Conservation (phyloP, 2,888 invertebrate species). For the Linnaemya tessellans region DNA sequence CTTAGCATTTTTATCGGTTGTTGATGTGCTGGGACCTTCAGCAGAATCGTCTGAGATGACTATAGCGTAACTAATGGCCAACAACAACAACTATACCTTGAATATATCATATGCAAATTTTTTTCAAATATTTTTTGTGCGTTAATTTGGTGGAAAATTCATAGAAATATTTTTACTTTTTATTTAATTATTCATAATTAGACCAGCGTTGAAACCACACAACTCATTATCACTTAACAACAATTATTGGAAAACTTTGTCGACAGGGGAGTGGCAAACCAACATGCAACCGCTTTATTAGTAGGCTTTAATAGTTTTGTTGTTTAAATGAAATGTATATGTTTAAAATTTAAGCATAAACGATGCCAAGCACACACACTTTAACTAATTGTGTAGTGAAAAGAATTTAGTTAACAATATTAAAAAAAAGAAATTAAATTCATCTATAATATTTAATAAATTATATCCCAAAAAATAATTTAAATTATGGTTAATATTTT, state of each 20-base stretch:
- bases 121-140: too few species aligned
- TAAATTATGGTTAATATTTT: too few species aligned
- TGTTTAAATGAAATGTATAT: neutral
- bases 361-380: neutral
- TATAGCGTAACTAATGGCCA: too few species aligned
- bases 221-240: slow-evolving; percentile 9
- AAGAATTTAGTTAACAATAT: neutral
- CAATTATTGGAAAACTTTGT: neutral
- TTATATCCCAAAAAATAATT: neutral
- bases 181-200: slow-evolving; percentile 4
- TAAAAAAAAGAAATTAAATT: neutral
- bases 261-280: neutral
- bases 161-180: neutral
- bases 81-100: too few species aligned
- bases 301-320: slow-evolving; percentile 5
- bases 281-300: slow-evolving; percentile 12
- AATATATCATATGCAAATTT: too few species aligned
- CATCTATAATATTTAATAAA: neutral
- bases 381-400: neutral
- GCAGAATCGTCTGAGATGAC: too few species aligned
- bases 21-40: too few species aligned
- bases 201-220: neutral
- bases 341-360: neutral
- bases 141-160: too few species aligned
- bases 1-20: too few species aligned